These are phyloP conservation scores for Stenolophus ochropezus DNA, from an alignment of 2,888 invertebrate species.

Conservation along the genomic window DNA sequence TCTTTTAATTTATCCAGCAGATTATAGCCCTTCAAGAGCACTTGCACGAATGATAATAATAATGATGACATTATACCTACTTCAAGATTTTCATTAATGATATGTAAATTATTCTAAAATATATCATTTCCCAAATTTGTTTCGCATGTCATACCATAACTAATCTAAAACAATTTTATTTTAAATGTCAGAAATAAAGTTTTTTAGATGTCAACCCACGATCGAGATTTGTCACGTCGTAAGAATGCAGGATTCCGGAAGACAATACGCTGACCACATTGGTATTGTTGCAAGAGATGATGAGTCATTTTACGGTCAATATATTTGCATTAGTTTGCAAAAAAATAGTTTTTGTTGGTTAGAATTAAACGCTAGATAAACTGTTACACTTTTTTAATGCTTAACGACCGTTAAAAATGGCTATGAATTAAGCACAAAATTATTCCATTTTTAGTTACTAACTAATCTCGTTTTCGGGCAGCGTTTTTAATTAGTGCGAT, in stretches of 20 bases:
- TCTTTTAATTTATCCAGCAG: no score
- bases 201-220: background rate
- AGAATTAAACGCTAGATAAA: slow-evolving; percentile 6
- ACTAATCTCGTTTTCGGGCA: no score
- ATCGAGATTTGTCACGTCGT: background rate
- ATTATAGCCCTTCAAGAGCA: no score
- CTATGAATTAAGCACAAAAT: no score
- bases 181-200: background rate
- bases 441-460: no score
- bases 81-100: no score
- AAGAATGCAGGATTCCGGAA: background rate
- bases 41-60: no score
- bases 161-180: background rate
- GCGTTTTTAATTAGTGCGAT: no score
- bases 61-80: no score
- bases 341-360: background rate
- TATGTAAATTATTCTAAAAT: no score
- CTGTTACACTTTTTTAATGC: background rate
- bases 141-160: background rate
- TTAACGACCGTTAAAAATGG: no score
- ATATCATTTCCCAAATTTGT: background rate
- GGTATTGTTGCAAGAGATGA: background rate
- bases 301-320: slow-evolving; percentile 21
- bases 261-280: background rate
- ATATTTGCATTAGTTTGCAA: slow-evolving; percentile 26